Percentiles rank a stretch among this genome's conserved stretches.
phyloP scores from a whole-genome alignment of 1,140 invertebrate species.

The Gryon sp. region DNA sequence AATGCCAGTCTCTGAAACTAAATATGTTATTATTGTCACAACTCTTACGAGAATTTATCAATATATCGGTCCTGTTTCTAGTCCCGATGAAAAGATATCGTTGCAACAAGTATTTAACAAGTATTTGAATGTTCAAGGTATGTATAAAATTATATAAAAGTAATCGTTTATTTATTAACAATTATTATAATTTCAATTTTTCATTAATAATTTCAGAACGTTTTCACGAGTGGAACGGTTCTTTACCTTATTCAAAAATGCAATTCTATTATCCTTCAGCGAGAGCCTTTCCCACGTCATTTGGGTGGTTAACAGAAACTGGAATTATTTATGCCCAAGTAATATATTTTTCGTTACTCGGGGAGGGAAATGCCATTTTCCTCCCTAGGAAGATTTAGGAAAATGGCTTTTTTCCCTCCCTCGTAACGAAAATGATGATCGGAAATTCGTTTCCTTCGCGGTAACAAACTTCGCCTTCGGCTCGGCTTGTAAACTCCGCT shows the following conservation, averaged over 20 bases:
- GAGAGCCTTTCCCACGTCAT: slow-evolving; percentile 85
- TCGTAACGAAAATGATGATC: too few species aligned
- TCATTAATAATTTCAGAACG: slow-evolving; percentile 76
- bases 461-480: too few species aligned
- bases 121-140: slow-evolving; percentile 88
- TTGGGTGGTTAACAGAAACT: slow-evolving; percentile 91
- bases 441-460: too few species aligned
- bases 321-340: slow-evolving; percentile 87
- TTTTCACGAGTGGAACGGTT: slow-evolving; percentile 87
- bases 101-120: slow-evolving; percentile 90
- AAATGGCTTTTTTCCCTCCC: too few species aligned
- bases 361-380: too few species aligned
- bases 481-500: too few species aligned
- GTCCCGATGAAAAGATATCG: slow-evolving; percentile 87
- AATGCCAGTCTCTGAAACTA: slow-evolving; percentile 84
- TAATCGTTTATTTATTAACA: too few species aligned
- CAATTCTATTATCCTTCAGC: slow-evolving; percentile 87
- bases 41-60: slow-evolving; percentile 91
- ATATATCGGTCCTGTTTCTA: slow-evolving; percentile 87
- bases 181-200: slow-evolving; percentile 10
- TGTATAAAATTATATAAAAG: too few species aligned
- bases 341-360: too few species aligned
- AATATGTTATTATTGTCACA: slow-evolving; percentile 90
- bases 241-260: slow-evolving; percentile 88
- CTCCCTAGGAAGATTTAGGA: too few species aligned